These are phyloP conservation scores for Nyctalus aviator DNA, from an alignment of 2,797 vertebrate species.

Conservation along the genomic window DNA sequence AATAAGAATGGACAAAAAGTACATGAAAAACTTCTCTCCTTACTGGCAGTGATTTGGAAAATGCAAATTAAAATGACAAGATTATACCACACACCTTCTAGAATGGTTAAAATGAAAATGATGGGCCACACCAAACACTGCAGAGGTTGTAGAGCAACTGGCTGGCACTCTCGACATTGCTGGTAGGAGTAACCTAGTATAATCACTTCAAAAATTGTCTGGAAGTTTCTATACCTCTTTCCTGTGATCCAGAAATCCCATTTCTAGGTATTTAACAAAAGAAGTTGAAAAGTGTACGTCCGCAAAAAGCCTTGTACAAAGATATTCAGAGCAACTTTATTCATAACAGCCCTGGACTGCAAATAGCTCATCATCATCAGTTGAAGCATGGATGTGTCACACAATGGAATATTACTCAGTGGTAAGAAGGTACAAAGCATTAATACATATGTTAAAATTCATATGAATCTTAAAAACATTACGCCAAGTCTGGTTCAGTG, in stretches of 20 bases:
- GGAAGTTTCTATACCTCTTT: background rate
- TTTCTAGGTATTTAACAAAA: background rate
- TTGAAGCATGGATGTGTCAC: background rate
- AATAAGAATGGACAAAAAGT: conserved; percentile 3
- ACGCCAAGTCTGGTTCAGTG: background rate
- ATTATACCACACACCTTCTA: background rate
- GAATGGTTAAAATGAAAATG: background rate
- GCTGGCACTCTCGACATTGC: background rate
- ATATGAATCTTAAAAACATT: background rate
- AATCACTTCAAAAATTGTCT: background rate
- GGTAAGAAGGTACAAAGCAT: background rate
- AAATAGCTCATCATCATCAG: background rate
- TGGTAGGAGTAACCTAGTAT: background rate
- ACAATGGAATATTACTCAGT: background rate
- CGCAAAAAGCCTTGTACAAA: background rate
- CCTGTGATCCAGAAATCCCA: background rate
- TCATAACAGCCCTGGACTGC: background rate
- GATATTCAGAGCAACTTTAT: background rate
- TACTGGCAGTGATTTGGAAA: background rate
- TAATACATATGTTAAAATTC: background rate
- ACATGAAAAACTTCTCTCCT: background rate
- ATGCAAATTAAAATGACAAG: conserved; percentile 4
- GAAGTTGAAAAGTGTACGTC: background rate
- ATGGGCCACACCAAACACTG: background rate
- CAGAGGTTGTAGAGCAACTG: background rate